Base-by-base conservation (phyloP, 2,797 vertebrate genomes). In the Bradypodion pumilum region DNA sequence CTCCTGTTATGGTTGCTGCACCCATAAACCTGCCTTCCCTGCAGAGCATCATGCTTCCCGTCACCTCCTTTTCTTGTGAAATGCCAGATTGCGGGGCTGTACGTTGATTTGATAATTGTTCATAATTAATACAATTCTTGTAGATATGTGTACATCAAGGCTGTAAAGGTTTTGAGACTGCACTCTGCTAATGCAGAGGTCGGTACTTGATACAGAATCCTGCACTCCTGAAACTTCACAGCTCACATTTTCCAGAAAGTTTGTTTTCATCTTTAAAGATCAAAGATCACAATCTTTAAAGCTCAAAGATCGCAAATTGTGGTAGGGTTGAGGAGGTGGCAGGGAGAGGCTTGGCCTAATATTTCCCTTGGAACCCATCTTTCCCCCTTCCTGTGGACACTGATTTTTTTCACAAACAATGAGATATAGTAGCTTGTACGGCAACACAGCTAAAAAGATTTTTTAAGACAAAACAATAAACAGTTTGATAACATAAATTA, bases 11-110 rank as follows among this genome's bases (percentile, higher is more conserved):
- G 5, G 88, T 91, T 76, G 86, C 92, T 89, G 93, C 94, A 86
- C 91, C 93, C 16, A 23, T 92, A 42, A 95, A 95, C 85, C 93
- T 93, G 44, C 94, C 95, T 0, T 83, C 93, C 1, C 74, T 95
- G 91, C 93, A 95, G 85, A 93, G 91, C 80, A 80, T 91, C 76
- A 75, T 92, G 52, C 93, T 94, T 77, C 94, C 96, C 69, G 93
- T 90, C 0, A 91, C 94, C 85, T 95, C 94, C 78, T 97, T 97
- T 92, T 92, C 95, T 88, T 97, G 96, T 94, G 97, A 97, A 93
- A 96, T 96, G 93, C 95, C 95, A 81, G 96, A 95, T 91, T 96
- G 96, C 40, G 96, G 95, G 0, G 96, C 95, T 91, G 97, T 97
- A 95, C 79, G 97, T 97, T 79, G 83, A 62, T 74, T 84, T 72